phyloP scores from a whole-genome alignment of 1,140 invertebrate species.

The Platyscapa corneri region DNA sequence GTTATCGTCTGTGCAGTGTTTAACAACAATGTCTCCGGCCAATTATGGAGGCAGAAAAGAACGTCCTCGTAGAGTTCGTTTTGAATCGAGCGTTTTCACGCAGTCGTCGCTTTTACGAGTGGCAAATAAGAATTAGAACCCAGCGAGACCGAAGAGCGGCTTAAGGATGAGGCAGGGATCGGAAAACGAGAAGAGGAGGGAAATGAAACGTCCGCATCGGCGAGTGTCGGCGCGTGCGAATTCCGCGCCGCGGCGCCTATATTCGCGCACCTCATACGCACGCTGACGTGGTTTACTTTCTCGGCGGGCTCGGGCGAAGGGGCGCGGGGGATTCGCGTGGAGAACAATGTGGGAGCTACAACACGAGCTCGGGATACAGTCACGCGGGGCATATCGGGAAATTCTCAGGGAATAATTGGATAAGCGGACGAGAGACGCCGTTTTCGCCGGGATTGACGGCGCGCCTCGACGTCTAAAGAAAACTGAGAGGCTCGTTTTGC shows the following conservation, averaged over 20 bases:
- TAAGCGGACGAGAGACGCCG: conserved; percentile 13
- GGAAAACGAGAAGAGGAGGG: neutral
- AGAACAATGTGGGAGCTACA: neutral
- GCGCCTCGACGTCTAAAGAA: neutral
- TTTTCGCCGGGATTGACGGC: neutral
- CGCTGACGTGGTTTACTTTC: conserved; percentile 21
- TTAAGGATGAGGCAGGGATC: too few species aligned
- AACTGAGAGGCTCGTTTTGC: neutral
- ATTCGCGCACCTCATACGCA: neutral
- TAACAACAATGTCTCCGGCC: neutral
- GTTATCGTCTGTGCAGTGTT: neutral
- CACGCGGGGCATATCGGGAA: neutral
- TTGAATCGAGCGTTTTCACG: neutral
- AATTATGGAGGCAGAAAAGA: neutral
- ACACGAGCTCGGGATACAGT: neutral
- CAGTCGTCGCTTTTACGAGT: neutral
- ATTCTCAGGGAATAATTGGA: conserved; percentile 22
- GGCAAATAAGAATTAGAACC: neutral
- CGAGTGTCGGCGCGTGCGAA: neutral
- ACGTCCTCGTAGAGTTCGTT: neutral
- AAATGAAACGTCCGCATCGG: neutral
- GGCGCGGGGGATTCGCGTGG: neutral
- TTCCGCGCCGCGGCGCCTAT: neutral
- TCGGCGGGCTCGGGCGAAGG: neutral
- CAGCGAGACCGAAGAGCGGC: neutral